phyloP scores from a whole-genome alignment of 2,888 invertebrate species.

The Dione vanillae region DNA sequence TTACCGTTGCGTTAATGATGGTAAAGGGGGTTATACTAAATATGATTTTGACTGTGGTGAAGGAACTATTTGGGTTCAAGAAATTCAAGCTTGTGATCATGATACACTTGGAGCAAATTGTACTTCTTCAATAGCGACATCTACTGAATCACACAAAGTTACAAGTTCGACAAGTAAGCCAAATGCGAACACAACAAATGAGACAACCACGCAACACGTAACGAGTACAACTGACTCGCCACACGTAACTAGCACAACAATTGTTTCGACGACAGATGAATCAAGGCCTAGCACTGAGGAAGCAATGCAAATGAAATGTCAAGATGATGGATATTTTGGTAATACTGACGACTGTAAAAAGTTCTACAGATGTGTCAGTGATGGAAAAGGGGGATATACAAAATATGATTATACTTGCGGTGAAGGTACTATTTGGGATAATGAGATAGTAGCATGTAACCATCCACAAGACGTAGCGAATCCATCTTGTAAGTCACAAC shows the following conservation, averaged over 20 bases:
- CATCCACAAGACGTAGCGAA: slow-evolving; percentile 73
- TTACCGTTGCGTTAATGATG: slow-evolving; percentile 89
- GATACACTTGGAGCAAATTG: slow-evolving; percentile 28
- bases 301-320: slow-evolving; percentile 62
- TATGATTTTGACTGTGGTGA: slow-evolving; percentile 89
- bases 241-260: slow-evolving; percentile 33
- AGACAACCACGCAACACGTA: slow-evolving; percentile 3
- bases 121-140: slow-evolving; percentile 18
- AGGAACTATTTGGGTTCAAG: slow-evolving; percentile 90
- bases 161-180: slow-evolving; percentile 29
- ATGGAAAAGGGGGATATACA: slow-evolving; percentile 83
- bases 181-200: slow-evolving; percentile 39
- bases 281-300: slow-evolving; percentile 13
- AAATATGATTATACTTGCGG: slow-evolving; percentile 90
- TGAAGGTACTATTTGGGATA: slow-evolving; percentile 91
- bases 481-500: slow-evolving; percentile 60
- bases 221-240: slow-evolving; percentile 28
- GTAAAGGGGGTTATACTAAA: slow-evolving; percentile 84
- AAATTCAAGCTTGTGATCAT: slow-evolving; percentile 73
- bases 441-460: slow-evolving; percentile 82
- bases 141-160: slow-evolving; percentile 14
- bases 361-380: slow-evolving; percentile 90
- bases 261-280: slow-evolving; percentile 35
- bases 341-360: slow-evolving; percentile 88
- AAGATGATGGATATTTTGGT: slow-evolving; percentile 87